phyloP scores from a whole-genome alignment of 2,797 vertebrate species.

The Lepus oiostolus region DNA sequence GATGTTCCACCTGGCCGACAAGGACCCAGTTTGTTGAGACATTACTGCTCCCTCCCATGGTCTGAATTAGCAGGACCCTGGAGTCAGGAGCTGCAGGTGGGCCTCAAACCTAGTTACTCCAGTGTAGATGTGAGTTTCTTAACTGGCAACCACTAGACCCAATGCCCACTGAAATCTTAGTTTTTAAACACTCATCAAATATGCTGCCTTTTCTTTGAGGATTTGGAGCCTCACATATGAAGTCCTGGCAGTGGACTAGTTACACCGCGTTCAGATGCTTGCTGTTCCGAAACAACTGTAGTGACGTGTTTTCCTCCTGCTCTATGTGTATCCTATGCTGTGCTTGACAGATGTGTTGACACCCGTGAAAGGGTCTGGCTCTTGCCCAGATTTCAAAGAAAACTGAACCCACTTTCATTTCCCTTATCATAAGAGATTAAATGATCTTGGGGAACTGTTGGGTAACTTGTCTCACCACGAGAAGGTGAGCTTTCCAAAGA shows the following conservation, averaged over 20 bases:
- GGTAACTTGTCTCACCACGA: background rate
- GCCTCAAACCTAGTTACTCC: too few relatives aligned
- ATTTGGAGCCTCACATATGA: background rate
- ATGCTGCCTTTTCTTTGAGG: background rate
- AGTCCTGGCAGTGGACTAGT: background rate
- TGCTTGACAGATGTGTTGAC: background rate
- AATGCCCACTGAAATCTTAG: too few relatives aligned
- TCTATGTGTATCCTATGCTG: background rate
- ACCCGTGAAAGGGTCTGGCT: background rate
- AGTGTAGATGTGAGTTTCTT: too few relatives aligned
- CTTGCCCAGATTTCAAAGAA: constrained; percentile 22
- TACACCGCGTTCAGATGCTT: background rate
- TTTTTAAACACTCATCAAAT: background rate
- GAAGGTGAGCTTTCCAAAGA: background rate
- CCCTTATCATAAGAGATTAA: background rate
- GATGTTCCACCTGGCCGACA: too few relatives aligned
- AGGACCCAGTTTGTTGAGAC: too few relatives aligned
- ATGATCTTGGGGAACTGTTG: background rate
- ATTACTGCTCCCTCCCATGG: too few relatives aligned
- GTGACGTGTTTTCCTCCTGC: background rate
- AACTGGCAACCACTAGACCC: too few relatives aligned
- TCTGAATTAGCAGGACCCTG: too few relatives aligned
- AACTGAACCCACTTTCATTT: background rate
- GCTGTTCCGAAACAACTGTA: background rate
- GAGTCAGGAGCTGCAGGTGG: too few relatives aligned